Evolutionary conservation across 37 sponge, comb jelly and placozoan species (phyloP).

Genomic region (Geodia barretti): DNA sequence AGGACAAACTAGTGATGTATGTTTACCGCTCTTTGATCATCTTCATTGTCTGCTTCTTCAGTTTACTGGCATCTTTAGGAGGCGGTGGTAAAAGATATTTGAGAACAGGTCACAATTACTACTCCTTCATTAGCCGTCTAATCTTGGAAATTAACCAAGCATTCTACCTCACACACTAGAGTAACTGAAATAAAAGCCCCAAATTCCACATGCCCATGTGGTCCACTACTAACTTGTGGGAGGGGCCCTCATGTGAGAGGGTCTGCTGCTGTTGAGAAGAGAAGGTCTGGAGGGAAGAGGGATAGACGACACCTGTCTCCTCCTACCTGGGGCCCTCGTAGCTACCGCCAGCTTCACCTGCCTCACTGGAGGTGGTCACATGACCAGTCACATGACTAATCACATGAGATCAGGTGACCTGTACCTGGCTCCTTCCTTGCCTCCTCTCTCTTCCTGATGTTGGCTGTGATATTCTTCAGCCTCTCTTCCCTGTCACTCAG

Average conservation of each 20-base stretch:
- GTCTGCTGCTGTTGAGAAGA: neutral
- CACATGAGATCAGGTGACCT: neutral
- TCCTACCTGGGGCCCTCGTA: conserved; percentile 5
- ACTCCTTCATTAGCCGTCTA: neutral
- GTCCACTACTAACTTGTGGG: neutral
- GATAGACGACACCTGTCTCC: neutral
- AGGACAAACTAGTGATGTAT: too few relatives aligned
- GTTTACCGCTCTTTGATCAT: conserved; percentile 73
- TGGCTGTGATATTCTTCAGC: conserved; percentile 40
- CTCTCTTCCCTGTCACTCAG: conserved; percentile 48
- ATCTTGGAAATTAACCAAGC: neutral
- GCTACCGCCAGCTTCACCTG: conserved; percentile 20
- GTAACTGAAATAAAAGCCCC: too few relatives aligned
- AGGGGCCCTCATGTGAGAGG: neutral
- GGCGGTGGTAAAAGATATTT: too few relatives aligned
- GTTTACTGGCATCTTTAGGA: neutral
- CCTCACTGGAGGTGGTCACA: conserved; percentile 18
- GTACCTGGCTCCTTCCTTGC: conserved; percentile 71
- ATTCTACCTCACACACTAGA: neutral
- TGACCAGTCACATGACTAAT: neutral
- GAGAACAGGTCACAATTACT: neutral
- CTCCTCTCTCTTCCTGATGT: conserved; percentile 42
- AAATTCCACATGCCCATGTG: too few relatives aligned
- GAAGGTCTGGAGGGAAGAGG: neutral
- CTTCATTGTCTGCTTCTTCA: conserved; percentile 70